Evolutionary conservation across 2,797 vertebrate genomes (phyloP).

Genomic region (Rhodeus uyekii): DNA sequence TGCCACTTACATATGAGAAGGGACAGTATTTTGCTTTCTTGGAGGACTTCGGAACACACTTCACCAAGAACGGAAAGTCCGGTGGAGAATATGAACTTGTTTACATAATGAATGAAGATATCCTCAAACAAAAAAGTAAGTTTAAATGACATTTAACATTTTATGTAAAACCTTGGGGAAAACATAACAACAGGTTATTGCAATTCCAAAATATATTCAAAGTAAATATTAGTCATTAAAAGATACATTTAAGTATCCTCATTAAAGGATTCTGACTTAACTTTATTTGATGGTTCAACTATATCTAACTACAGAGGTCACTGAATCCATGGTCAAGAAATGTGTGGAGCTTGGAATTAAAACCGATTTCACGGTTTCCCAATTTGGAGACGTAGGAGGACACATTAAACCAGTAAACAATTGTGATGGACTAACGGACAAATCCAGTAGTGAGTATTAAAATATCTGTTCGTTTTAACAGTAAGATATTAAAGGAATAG

Average conservation of each 20-base stretch:
- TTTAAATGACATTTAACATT: background rate
- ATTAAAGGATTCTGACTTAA: background rate
- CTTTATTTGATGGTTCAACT: background rate
- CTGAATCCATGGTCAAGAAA: conserved; percentile 57
- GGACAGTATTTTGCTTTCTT: conserved; percentile 90
- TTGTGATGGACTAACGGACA: conserved; percentile 17
- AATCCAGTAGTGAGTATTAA: conserved; percentile 38
- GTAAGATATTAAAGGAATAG: background rate
- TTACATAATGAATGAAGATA: conserved; percentile 83
- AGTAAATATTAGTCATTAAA: background rate
- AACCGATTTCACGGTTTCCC: accelerated
- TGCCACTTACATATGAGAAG: conserved; percentile 85
- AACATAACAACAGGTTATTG: background rate
- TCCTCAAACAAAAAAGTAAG: conserved; percentile 65
- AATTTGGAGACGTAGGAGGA: accelerated
- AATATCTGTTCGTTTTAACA: background rate
- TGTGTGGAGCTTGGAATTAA: conserved; percentile 66
- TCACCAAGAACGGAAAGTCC: conserved; percentile 79
- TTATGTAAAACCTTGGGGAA: background rate
- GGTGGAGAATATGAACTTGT: conserved; percentile 89
- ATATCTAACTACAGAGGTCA: conserved; percentile 65
- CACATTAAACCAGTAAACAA: accelerated
- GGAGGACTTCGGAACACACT: conserved; percentile 92
- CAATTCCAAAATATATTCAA: background rate
- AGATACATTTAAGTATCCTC: background rate